These are phyloP conservation scores for Elmis aenea DNA, from an alignment of 2,888 invertebrate species.

Conservation along the genomic window DNA sequence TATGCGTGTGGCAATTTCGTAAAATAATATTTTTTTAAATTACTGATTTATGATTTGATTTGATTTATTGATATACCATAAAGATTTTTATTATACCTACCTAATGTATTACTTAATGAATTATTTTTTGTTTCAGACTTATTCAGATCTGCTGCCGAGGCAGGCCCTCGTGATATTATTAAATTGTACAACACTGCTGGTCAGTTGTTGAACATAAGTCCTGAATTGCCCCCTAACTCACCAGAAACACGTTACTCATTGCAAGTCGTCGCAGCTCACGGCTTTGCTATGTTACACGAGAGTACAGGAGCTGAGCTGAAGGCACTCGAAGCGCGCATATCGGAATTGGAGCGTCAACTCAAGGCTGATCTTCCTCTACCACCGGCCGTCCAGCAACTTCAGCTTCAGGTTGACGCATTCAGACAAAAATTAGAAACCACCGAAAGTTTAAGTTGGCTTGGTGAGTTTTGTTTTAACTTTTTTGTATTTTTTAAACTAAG, in stretches of 20 bases:
- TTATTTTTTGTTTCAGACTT: too few relatives aligned
- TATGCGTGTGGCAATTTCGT: too few relatives aligned
- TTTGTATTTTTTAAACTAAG: too few relatives aligned
- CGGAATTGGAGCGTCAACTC: slow-evolving; percentile 54
- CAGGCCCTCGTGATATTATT: slow-evolving; percentile 61
- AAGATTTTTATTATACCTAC: too few relatives aligned
- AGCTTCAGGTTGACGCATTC: slow-evolving; percentile 55
- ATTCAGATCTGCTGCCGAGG: slow-evolving; percentile 63
- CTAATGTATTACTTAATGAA: too few relatives aligned
- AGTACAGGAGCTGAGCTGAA: slow-evolving; percentile 50
- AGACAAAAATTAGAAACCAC: slow-evolving; percentile 57
- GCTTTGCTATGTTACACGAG: slow-evolving; percentile 44
- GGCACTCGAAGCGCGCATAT: slow-evolving; percentile 54
- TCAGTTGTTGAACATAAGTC: slow-evolving; percentile 58
- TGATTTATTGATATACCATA: too few relatives aligned
- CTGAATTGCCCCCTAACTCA: slow-evolving; percentile 54
- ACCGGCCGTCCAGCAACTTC: slow-evolving; percentile 52
- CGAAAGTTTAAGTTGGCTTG: slow-evolving; percentile 59
- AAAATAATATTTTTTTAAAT: too few relatives aligned
- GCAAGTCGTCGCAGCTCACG: slow-evolving; percentile 44
- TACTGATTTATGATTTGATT: too few relatives aligned
- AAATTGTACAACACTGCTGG: slow-evolving; percentile 58
- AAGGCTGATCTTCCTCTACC: slow-evolving; percentile 52
- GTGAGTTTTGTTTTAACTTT: slow-evolving; percentile 50
- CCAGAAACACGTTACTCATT: slow-evolving; percentile 51